Conservation (phyloP, 2,888 invertebrate species). For the Lampropteryx suffumata region DNA sequence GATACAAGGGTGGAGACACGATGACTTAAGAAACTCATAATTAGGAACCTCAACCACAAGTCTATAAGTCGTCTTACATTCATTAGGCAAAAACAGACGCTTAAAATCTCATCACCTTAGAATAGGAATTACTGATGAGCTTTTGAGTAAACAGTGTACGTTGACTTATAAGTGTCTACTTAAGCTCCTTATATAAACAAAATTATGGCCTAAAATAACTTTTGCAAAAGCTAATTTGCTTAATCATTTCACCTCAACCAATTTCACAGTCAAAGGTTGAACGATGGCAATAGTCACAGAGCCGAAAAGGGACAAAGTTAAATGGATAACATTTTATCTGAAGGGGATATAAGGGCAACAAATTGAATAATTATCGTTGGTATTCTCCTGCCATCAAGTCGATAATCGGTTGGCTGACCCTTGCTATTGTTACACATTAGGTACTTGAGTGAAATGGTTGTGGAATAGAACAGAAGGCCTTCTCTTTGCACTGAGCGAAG, state of each 20-base stretch:
- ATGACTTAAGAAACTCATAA: conserved; percentile 16
- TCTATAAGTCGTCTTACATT: conserved; percentile 10
- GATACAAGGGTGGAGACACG: conserved; percentile 4
- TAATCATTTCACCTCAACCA: conserved; percentile 24
- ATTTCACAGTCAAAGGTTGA: conserved; percentile 49
- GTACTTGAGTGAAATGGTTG: conserved; percentile 44
- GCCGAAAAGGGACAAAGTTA: conserved; percentile 56
- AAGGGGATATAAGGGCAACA: conserved; percentile 54
- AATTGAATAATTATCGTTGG: conserved; percentile 72
- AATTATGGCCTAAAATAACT: conserved; percentile 11
- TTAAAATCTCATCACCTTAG: not conserved
- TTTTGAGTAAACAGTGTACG: not conserved
- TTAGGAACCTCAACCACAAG: conserved; percentile 14
- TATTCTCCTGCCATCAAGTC: conserved; percentile 56
- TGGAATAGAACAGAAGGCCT: conserved; percentile 2
- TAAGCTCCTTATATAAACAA: not conserved
- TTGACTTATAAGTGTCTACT: no score
- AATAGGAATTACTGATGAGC: conserved; percentile 2
- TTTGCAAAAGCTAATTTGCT: conserved; percentile 16
- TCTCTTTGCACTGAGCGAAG: not conserved
- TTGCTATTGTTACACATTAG: conserved; percentile 46
- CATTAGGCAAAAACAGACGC: conserved; percentile 9
- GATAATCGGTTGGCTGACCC: conserved; percentile 60
- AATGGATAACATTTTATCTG: conserved; percentile 58
- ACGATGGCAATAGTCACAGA: conserved; percentile 47